These are phyloP conservation scores for Xylophagus ater DNA, from an alignment of 2,888 invertebrate genomes.

Conservation along the genomic window DNA sequence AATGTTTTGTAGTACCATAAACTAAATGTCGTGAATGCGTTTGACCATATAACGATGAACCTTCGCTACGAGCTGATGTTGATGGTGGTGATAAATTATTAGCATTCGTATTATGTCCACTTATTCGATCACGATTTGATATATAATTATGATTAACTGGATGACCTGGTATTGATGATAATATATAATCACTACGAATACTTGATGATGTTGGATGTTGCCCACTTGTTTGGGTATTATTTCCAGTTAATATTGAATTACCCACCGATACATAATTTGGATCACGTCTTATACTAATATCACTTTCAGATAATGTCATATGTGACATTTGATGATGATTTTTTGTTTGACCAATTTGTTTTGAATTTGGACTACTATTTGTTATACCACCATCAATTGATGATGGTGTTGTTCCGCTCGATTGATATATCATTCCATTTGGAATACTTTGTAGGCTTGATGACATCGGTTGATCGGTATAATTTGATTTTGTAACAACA, in stretches of 20 bases:
- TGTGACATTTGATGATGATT: slow-evolving; percentile 36
- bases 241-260: slow-evolving; percentile 23
- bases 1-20: slow-evolving; percentile 29
- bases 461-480: slow-evolving; percentile 37
- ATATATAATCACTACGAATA: slow-evolving; percentile 32
- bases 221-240: slow-evolving; percentile 22
- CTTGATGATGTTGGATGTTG: slow-evolving; percentile 32
- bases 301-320: slow-evolving; percentile 26
- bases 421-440: slow-evolving; percentile 34
- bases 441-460: slow-evolving; percentile 40
- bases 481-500: slow-evolving; percentile 35
- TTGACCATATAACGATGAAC: slow-evolving; percentile 21
- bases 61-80: slow-evolving; percentile 29
- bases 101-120: slow-evolving; percentile 29
- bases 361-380: slow-evolving; percentile 4
- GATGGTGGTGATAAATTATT: slow-evolving; percentile 33
- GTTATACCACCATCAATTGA: slow-evolving; percentile 2
- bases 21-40: slow-evolving; percentile 25
- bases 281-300: slow-evolving; percentile 29
- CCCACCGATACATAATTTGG: slow-evolving; percentile 18
- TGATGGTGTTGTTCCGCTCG: slow-evolving; percentile 20
- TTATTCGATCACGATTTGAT: slow-evolving; percentile 20
- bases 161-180: slow-evolving; percentile 27
- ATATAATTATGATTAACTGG: slow-evolving; percentile 13
- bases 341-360: slow-evolving; percentile 19